These are phyloP conservation scores for Bubo blakistoni DNA, from an alignment of 2,113 vertebrate genomes.

Conservation along the genomic window DNA sequence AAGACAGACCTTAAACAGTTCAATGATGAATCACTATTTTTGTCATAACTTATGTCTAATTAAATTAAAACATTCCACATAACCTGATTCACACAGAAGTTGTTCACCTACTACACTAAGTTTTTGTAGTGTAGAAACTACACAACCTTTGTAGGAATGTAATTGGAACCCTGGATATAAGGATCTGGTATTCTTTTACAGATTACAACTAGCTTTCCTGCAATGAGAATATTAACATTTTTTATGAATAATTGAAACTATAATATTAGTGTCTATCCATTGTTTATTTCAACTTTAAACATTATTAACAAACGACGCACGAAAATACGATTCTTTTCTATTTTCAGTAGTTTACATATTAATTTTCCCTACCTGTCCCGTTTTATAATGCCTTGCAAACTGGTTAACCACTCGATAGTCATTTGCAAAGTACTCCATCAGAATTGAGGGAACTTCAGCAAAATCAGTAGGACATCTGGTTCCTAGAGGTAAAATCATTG, in stretches of 20 bases:
- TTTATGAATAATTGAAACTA: not conserved
- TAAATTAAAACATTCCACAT: not conserved
- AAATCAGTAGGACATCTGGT: slow-evolving; percentile 97
- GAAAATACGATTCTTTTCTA: not conserved
- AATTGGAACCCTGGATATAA: not conserved
- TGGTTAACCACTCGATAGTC: slow-evolving; percentile 94
- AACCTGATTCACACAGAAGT: not conserved
- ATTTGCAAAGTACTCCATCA: slow-evolving; percentile 98
- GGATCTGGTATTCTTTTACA: not conserved
- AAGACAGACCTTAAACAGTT: not conserved
- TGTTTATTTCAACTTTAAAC: not conserved
- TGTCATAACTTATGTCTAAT: not conserved
- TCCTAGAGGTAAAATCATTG: slow-evolving; percentile 72
- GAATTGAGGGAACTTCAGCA: slow-evolving; percentile 95
- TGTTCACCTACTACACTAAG: not conserved
- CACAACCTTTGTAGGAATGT: not conserved
- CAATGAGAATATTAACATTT: not conserved
- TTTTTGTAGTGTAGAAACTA: not conserved
- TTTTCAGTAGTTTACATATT: not conserved
- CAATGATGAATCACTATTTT: not conserved
- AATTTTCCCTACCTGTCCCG: slow-evolving; percentile 84
- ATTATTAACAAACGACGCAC: not conserved
- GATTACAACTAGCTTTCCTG: not conserved
- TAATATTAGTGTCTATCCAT: not conserved
- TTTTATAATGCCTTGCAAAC: slow-evolving; percentile 95